phyloP scores from a whole-genome alignment of 2,113 vertebrate genomes.

The Myrmecobius fasciatus region DNA sequence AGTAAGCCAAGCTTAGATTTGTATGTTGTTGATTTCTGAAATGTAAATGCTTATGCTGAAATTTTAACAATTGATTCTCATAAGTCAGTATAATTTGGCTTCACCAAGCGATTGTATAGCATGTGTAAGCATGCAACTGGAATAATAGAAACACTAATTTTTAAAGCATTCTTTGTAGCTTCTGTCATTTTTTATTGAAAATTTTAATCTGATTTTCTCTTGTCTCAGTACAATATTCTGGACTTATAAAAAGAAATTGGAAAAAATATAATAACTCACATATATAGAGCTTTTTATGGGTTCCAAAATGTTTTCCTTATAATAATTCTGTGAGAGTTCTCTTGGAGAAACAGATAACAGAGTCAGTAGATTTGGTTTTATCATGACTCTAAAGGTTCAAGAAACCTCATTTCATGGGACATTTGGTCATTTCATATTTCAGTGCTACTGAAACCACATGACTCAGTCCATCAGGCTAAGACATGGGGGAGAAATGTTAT shows the following conservation, averaged over 20 bases:
- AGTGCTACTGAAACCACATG: not conserved
- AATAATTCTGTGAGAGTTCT: not conserved
- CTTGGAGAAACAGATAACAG: not conserved
- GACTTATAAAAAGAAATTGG: not conserved
- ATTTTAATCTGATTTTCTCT: not conserved
- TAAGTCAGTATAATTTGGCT: not conserved
- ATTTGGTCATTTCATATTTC: not conserved
- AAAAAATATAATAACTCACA: not conserved
- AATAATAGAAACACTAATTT: not conserved
- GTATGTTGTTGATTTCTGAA: not conserved
- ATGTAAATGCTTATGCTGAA: not conserved
- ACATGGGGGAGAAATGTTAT: not conserved
- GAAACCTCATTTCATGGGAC: not conserved
- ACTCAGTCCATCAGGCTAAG: not conserved
- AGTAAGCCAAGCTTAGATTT: not conserved
- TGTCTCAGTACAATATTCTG: not conserved
- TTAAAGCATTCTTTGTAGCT: not conserved
- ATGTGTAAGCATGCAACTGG: conserved; percentile 1
- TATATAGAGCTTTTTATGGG: not conserved
- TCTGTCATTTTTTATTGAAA: conserved; percentile 23
- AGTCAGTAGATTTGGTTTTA: not conserved
- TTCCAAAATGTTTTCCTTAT: not conserved
- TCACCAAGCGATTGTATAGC: not conserved
- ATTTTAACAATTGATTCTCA: not conserved
- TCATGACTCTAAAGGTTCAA: not conserved